Conservation (phyloP, 2,888 invertebrate species). For the Agriopis marginaria region DNA sequence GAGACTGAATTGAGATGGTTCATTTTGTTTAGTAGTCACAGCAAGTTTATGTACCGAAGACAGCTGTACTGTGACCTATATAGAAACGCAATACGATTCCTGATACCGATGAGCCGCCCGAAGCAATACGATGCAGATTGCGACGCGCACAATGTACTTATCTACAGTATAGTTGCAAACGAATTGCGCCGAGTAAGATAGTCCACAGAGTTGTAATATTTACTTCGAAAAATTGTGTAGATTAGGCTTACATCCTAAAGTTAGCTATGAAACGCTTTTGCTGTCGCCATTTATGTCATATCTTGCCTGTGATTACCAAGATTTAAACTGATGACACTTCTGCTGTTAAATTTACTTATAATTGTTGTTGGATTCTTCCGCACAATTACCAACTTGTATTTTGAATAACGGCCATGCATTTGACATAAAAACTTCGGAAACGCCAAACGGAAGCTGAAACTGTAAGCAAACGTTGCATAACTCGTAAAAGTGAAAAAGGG, state of each 20-base stretch:
- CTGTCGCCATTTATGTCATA: too few species aligned
- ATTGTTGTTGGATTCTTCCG: too few species aligned
- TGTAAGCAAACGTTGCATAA: slow-evolving; percentile 30
- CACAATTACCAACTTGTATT: background rate
- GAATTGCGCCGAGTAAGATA: slow-evolving; percentile 1
- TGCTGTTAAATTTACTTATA: too few species aligned
- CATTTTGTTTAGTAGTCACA: background rate
- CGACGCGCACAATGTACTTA: slow-evolving; percentile 17
- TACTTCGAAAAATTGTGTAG: too few species aligned
- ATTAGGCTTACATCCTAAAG: too few species aligned
- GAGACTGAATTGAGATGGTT: background rate
- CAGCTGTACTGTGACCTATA: slow-evolving; percentile 63
- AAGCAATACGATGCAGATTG: slow-evolving; percentile 69
- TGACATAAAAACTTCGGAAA: slow-evolving; percentile 18
- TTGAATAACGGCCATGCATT: background rate
- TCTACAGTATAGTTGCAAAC: background rate
- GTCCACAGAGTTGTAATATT: background rate
- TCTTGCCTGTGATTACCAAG: too few species aligned
- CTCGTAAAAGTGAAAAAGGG: slow-evolving; percentile 36
- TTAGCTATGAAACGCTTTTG: too few species aligned
- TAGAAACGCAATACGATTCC: slow-evolving; percentile 66
- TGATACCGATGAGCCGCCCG: slow-evolving; percentile 63
- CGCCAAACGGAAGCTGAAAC: slow-evolving; percentile 25
- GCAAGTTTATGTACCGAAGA: slow-evolving; percentile 14
- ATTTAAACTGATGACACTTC: too few species aligned